Percentiles rank a stretch among this genome's conserved stretches.
Conservation (phyloP, 2,113 vertebrate genomes). For the Seriola quinqueradiata region DNA sequence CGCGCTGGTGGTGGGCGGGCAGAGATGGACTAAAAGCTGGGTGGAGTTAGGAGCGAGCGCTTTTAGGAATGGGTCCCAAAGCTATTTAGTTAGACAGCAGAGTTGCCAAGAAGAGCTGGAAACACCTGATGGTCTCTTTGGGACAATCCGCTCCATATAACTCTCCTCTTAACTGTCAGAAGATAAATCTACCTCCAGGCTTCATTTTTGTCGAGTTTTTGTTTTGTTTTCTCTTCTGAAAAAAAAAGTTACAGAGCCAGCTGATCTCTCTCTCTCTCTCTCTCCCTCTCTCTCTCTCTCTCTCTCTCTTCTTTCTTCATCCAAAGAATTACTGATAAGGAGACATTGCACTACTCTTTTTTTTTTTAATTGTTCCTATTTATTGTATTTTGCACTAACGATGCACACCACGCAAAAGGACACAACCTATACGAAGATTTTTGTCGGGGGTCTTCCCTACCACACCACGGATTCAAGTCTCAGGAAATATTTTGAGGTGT, state of each 20-base stretch:
- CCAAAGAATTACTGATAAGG: slow-evolving; percentile 70
- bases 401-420: slow-evolving; percentile 99
- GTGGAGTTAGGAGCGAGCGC: slow-evolving; percentile 75
- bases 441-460: slow-evolving; percentile 97
- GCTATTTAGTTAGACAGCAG: slow-evolving; percentile 79
- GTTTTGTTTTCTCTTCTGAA: slow-evolving; percentile 57
- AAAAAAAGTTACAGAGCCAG: slow-evolving; percentile 56
- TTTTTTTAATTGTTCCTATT: slow-evolving; percentile 49
- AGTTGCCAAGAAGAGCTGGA: slow-evolving; percentile 79
- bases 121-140: slow-evolving; percentile 81
- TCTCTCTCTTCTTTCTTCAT: slow-evolving; percentile 36
- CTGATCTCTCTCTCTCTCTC: slow-evolving; percentile 38
- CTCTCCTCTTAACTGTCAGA: slow-evolving; percentile 65
- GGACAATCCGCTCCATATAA: slow-evolving; percentile 81
- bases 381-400: slow-evolving; percentile 84
- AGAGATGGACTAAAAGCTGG: slow-evolving; percentile 59
- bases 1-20: slow-evolving; percentile 77
- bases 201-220: slow-evolving; percentile 54
- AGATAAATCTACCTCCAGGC: slow-evolving; percentile 83
- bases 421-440: slow-evolving; percentile 99
- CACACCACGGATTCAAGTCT: slow-evolving; percentile 98
- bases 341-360: slow-evolving; percentile 81
- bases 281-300: slow-evolving; percentile 13
- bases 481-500: slow-evolving; percentile 99
- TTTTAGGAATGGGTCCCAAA: slow-evolving; percentile 85